phyloP scores from a whole-genome alignment of 30 jellyfish, hydroid and myxozoan genomes.

The Mastigias papua region DNA sequence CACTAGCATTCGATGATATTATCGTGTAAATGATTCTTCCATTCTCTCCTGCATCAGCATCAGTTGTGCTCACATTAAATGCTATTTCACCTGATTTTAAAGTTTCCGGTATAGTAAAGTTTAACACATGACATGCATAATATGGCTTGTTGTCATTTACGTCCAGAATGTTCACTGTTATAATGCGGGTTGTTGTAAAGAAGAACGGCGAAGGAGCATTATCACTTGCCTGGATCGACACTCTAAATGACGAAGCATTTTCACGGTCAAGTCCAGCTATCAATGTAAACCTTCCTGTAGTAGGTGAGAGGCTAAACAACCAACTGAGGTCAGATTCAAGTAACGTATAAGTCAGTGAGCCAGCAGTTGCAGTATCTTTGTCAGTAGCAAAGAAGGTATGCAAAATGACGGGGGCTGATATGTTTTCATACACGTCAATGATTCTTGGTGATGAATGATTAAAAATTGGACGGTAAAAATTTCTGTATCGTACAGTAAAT shows the following conservation, averaged over 20 bases:
- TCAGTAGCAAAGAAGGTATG: constrained; percentile 80
- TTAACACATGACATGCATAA: constrained; percentile 61
- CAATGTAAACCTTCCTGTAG: constrained; percentile 61
- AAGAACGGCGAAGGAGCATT: constrained; percentile 92
- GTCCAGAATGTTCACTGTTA: constrained; percentile 69
- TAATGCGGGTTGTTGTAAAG: constrained; percentile 14
- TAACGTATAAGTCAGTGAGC: constrained; percentile 38
- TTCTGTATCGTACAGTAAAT: constrained; percentile 78
- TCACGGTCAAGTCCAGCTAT: constrained; percentile 77
- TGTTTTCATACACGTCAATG: constrained; percentile 67
- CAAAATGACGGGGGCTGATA: constrained; percentile 39
- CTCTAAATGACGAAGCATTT: constrained; percentile 39
- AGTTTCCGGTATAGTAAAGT: constrained; percentile 71
- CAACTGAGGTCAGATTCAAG: constrained; percentile 17
- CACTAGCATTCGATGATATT: constrained; percentile 47
- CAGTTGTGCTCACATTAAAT: constrained; percentile 74
- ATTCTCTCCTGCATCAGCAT: constrained; percentile 81
- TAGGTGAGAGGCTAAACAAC: constrained; percentile 46
- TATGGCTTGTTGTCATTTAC: constrained; percentile 82
- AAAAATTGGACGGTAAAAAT: constrained; percentile 78
- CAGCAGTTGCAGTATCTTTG: constrained; percentile 79
- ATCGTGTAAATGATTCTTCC: constrained; percentile 71
- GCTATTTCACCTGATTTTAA: constrained; percentile 61
- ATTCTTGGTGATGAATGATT: constrained; percentile 19
- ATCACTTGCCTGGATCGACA: constrained; percentile 76